These are phyloP conservation scores for Falco berigora DNA, from an alignment of 2,797 vertebrate species.

Conservation along the genomic window DNA sequence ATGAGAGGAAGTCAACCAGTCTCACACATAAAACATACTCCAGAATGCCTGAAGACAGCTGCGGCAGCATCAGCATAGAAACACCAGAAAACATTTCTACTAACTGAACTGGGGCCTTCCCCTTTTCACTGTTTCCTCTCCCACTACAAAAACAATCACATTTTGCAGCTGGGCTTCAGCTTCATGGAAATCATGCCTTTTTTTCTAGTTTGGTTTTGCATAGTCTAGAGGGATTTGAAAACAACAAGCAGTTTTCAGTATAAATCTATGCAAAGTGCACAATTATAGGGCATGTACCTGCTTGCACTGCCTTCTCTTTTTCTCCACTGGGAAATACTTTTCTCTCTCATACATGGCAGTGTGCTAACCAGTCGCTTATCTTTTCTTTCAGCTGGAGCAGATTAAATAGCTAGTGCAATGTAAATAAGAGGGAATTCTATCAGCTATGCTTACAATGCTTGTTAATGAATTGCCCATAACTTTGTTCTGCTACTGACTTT, in stretches of 20 bases:
- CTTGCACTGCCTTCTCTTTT: neutral
- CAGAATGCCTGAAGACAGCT: neutral
- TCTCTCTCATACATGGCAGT: neutral
- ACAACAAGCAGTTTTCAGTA: neutral
- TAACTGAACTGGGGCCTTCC: neutral
- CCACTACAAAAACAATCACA: neutral
- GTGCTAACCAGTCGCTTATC: neutral
- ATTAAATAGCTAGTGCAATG: neutral
- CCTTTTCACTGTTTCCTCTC: neutral
- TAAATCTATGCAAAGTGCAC: neutral
- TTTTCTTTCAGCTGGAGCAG: neutral
- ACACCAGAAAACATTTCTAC: neutral
- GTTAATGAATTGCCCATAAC: neutral
- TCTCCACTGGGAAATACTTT: neutral
- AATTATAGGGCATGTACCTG: neutral
- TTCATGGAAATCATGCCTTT: neutral
- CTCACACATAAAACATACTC: neutral
- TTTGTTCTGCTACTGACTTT: neutral
- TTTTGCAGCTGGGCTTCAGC: neutral
- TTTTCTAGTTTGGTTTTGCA: neutral
- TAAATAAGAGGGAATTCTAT: conserved; percentile 10
- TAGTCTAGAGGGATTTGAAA: neutral
- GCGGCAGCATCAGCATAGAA: neutral
- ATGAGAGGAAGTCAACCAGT: neutral
- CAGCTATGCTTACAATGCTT: neutral